Percentiles rank a stretch among this genome's conserved stretches.
phyloP scores from a whole-genome alignment of 2,888 invertebrate genomes.

The Crepidodera aurea region DNA sequence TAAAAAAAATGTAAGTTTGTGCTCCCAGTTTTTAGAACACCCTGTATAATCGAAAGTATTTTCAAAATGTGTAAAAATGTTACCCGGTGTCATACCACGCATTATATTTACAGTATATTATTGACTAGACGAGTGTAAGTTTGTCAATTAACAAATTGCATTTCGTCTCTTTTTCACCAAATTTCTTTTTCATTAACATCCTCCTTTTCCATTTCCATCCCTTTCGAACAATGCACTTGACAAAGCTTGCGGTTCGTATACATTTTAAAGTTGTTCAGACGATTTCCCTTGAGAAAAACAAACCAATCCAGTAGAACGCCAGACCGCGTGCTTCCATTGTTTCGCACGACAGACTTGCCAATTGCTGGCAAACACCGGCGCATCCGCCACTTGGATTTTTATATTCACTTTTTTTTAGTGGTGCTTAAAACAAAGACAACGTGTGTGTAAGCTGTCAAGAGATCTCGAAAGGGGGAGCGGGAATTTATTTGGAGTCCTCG shows the following conservation, averaged over 20 bases:
- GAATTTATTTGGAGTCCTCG: background rate
- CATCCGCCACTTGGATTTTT: conserved; percentile 23
- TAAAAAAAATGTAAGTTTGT: too few relatives aligned
- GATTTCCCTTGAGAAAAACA: conserved; percentile 31
- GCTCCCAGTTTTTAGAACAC: too few relatives aligned
- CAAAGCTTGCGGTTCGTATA: conserved; percentile 19
- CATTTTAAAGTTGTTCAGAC: conserved; percentile 30
- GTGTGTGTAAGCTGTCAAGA: conserved; percentile 8
- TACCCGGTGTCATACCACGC: too few relatives aligned
- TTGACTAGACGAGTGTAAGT: too few relatives aligned
- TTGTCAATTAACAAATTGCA: too few relatives aligned
- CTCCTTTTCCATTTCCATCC: conserved; percentile 1
- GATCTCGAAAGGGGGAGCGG: background rate
- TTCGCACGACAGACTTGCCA: conserved; percentile 33
- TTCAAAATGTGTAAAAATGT: too few relatives aligned
- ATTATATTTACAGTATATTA: too few relatives aligned
- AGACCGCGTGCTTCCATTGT: conserved; percentile 31
- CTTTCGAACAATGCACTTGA: conserved; percentile 25
- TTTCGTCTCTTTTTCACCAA: too few relatives aligned
- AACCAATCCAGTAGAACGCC: conserved; percentile 32
- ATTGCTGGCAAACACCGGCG: conserved; percentile 31
- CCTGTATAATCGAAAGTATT: too few relatives aligned
- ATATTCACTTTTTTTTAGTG: conserved; percentile 10
- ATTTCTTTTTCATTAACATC: background rate
- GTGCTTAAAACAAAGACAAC: conserved; percentile 19